These are phyloP conservation scores for Sebastes baramenuke DNA, from an alignment of 2,797 vertebrate genomes.

Conservation along the genomic window DNA sequence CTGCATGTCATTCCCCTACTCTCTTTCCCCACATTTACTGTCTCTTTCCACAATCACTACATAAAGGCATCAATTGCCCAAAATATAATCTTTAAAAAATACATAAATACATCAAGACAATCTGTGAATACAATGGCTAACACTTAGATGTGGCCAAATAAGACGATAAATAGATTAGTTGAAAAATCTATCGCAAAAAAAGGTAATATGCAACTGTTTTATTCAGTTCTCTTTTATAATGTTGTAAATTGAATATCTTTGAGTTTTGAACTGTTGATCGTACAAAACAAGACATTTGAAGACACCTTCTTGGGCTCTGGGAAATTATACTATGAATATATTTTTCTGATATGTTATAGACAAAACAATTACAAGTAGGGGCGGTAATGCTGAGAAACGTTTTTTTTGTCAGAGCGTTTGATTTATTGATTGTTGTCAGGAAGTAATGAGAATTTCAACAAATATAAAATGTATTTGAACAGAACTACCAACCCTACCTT, in stretches of 20 bases:
- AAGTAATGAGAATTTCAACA: too few species aligned
- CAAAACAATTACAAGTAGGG: not conserved
- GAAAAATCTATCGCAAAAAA: not conserved
- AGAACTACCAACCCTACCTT: too few species aligned
- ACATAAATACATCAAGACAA: not conserved
- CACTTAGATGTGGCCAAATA: not conserved
- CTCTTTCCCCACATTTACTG: too few species aligned
- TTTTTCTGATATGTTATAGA: not conserved
- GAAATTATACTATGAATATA: not conserved
- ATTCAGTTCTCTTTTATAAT: not conserved
- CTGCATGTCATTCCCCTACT: too few species aligned
- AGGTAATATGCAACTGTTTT: not conserved
- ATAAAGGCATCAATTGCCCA: too few species aligned
- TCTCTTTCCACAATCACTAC: not conserved
- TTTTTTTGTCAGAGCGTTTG: too few species aligned
- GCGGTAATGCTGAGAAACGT: too few species aligned
- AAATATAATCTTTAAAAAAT: too few species aligned
- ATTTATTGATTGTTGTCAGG: too few species aligned
- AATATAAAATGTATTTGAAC: too few species aligned
- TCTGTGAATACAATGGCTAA: not conserved
- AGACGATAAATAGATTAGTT: not conserved
- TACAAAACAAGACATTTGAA: not conserved
- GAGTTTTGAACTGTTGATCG: not conserved
- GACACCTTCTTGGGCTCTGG: not conserved
- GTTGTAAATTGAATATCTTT: not conserved